Evolutionary conservation across 2,888 invertebrate genomes (phyloP).

Genomic region (Terebella lapidaria): DNA sequence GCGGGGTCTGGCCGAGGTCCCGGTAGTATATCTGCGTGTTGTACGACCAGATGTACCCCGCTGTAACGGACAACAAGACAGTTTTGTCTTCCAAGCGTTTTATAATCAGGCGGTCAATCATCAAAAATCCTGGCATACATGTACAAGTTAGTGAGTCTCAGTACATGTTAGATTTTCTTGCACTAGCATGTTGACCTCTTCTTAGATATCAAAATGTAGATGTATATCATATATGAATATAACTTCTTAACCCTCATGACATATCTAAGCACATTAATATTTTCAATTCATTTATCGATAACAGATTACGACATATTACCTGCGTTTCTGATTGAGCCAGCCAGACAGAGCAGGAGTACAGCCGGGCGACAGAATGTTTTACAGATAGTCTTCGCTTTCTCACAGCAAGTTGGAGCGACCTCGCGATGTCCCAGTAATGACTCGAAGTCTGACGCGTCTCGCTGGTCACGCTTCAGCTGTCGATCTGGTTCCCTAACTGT

Average conservation of each 20-base stretch:
- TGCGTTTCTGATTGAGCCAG: constrained; percentile 52
- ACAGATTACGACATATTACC: constrained; percentile 35
- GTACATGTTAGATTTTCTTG: too few species aligned
- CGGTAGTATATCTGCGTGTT: constrained; percentile 53
- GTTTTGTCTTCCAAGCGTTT: too few species aligned
- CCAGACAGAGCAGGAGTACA: constrained; percentile 46
- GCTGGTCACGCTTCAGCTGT: neutral
- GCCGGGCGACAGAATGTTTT: constrained; percentile 37
- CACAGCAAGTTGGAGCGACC: neutral
- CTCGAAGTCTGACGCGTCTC: neutral
- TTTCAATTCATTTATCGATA: neutral
- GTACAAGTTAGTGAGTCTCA: too few species aligned
- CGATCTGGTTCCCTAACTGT: constrained; percentile 48
- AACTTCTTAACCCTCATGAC: too few species aligned
- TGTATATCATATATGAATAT: too few species aligned
- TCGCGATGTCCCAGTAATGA: constrained; percentile 1
- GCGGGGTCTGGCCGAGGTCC: constrained; percentile 39
- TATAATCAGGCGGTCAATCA: too few species aligned
- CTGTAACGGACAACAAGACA: too few species aligned
- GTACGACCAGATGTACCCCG: constrained; percentile 54
- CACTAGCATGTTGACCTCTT: too few species aligned
- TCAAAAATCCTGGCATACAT: neutral
- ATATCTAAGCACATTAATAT: too few species aligned
- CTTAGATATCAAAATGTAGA: too few species aligned
- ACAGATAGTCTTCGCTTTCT: neutral